Conservation (phyloP, 2,113 vertebrate genomes). For the Dendropsophus ebraccatus region DNA sequence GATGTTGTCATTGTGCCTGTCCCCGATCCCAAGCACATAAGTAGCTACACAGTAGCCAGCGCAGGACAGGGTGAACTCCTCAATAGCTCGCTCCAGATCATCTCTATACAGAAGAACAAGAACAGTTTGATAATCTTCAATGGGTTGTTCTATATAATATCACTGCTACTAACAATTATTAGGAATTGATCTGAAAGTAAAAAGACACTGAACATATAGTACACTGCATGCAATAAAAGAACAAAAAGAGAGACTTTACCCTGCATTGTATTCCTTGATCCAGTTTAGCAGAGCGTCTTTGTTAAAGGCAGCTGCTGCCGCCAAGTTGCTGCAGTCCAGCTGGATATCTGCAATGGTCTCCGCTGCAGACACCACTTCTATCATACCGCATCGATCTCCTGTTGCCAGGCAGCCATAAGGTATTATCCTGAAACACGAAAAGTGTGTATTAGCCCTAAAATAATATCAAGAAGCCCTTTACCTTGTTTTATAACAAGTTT, state of each 20-base stretch:
- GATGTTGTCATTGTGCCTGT: conserved; percentile 98
- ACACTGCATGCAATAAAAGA: background rate
- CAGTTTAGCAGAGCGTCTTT: conserved; percentile 98
- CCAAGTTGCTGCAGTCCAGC: conserved; percentile 95
- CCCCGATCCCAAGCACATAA: conserved; percentile 95
- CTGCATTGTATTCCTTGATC: conserved; percentile 96
- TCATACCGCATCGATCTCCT: conserved; percentile 92
- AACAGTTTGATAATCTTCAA: background rate
- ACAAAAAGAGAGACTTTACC: conserved; percentile 73
- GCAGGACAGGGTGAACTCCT: conserved; percentile 96
- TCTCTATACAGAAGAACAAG: conserved; percentile 74
- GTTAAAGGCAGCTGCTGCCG: conserved; percentile 96
- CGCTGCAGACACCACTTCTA: conserved; percentile 93
- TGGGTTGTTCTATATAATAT: background rate
- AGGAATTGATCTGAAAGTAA: background rate
- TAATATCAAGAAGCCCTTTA: background rate
- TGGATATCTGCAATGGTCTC: conserved; percentile 99
- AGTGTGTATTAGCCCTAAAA: background rate
- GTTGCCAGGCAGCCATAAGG: conserved; percentile 96
- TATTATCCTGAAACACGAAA: conserved; percentile 81
- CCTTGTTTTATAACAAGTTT: background rate
- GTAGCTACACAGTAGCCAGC: conserved; percentile 99
- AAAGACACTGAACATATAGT: too few relatives aligned
- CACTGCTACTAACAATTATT: background rate
- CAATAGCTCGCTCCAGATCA: conserved; percentile 92